phyloP scores from a whole-genome alignment of 2,113 vertebrate species.

The Gobiocypris rarus region DNA sequence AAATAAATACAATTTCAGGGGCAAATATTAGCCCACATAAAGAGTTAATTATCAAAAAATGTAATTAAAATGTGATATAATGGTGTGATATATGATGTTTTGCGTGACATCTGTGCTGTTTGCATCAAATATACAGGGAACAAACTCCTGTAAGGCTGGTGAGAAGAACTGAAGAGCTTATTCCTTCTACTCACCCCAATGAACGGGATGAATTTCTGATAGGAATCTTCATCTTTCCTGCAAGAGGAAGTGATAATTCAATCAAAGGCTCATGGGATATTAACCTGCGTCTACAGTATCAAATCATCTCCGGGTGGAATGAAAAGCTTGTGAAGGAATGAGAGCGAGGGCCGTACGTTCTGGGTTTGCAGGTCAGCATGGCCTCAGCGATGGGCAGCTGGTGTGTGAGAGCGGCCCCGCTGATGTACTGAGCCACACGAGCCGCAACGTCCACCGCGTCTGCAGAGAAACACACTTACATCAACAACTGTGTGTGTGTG shows the following conservation, averaged over 20 bases:
- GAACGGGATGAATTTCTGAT: conserved; percentile 93
- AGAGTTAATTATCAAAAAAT: too few relatives aligned
- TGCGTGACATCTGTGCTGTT: background rate
- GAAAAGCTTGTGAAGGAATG: background rate
- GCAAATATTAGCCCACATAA: too few relatives aligned
- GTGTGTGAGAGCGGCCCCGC: conserved; percentile 80
- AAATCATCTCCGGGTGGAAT: background rate
- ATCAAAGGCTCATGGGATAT: background rate
- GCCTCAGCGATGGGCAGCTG: conserved; percentile 90
- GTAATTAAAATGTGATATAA: too few relatives aligned
- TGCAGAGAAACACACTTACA: too few relatives aligned
- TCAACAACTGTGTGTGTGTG: background rate
- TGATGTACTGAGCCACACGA: conserved; percentile 83
- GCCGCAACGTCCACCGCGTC: conserved; percentile 84
- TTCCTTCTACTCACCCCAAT: conserved; percentile 80
- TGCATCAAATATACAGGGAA: background rate
- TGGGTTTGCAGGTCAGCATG: conserved; percentile 91
- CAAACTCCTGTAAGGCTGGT: background rate
- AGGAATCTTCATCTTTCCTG: conserved; percentile 90
- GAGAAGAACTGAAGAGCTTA: background rate
- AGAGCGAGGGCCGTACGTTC: conserved; percentile 77
- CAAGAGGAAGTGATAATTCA: background rate
- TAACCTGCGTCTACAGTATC: background rate
- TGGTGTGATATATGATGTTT: background rate
- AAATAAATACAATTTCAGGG: too few relatives aligned